phyloP scores from a whole-genome alignment of 2,113 vertebrate genomes.

The Sylvia atricapilla region DNA sequence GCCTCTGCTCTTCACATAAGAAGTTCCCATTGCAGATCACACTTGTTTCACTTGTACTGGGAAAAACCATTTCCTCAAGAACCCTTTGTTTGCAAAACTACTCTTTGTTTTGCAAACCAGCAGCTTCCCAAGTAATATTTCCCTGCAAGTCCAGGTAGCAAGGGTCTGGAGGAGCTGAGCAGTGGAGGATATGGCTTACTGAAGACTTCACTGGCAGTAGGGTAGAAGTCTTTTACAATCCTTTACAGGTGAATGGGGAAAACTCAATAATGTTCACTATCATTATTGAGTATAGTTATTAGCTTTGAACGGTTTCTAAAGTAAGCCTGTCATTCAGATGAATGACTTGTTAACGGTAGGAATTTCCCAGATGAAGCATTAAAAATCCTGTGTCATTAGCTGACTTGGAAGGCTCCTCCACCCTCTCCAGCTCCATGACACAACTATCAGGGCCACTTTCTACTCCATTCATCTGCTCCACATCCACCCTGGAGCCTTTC shows the following conservation, averaged over 20 bases:
- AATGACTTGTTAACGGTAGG: constrained; percentile 44
- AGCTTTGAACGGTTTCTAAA: constrained; percentile 39
- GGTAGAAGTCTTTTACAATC: background rate
- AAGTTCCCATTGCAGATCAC: background rate
- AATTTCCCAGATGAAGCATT: constrained; percentile 58
- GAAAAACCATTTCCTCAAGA: background rate
- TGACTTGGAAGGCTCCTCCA: background rate
- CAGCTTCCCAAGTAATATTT: background rate
- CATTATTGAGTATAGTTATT: constrained; percentile 45
- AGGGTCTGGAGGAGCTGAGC: background rate
- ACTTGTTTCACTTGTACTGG: background rate
- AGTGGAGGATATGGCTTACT: background rate
- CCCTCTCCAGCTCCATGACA: background rate
- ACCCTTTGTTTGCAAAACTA: background rate
- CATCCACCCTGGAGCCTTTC: background rate
- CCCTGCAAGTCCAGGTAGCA: background rate
- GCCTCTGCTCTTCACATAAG: background rate
- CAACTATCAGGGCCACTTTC: background rate
- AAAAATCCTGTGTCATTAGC: constrained; percentile 5
- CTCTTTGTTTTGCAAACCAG: background rate
- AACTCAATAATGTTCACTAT: background rate
- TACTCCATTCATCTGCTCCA: background rate
- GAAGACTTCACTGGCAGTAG: background rate
- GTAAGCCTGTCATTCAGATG: constrained; percentile 56
- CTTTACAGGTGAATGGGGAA: constrained; percentile 57